These are phyloP conservation scores for Hypotaenidia okinawae DNA, from an alignment of 2,797 vertebrate species.

Conservation along the genomic window DNA sequence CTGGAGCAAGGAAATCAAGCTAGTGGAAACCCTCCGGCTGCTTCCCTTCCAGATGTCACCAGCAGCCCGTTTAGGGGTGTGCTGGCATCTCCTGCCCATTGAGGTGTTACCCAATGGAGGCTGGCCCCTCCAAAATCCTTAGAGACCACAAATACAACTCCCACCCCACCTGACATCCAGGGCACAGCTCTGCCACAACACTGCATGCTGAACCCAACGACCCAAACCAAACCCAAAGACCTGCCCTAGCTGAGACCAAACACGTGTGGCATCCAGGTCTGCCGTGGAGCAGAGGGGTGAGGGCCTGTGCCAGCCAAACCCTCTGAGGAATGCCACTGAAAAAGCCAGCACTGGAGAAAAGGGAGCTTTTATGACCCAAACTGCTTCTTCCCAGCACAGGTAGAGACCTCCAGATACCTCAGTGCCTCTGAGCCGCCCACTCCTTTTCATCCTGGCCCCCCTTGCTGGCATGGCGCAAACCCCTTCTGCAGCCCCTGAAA, in stretches of 20 bases:
- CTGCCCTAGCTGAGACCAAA: neutral
- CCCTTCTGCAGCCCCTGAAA: neutral
- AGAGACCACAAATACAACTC: neutral
- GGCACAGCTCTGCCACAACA: neutral
- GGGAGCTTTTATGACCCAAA: neutral
- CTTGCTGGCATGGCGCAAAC: neutral
- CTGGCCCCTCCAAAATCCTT: neutral
- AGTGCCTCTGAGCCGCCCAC: neutral
- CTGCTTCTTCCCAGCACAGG: neutral
- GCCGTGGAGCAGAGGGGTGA: neutral
- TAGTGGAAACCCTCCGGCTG: neutral
- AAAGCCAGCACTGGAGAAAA: neutral
- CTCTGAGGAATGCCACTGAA: accelerated
- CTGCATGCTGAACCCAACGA: accelerated
- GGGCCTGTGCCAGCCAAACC: neutral
- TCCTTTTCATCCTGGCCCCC: neutral
- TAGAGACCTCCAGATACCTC: neutral
- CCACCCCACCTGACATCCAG: neutral
- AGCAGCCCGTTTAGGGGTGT: neutral
- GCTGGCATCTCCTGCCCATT: neutral
- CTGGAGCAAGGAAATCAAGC: neutral
- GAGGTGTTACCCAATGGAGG: neutral
- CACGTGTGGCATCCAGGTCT: accelerated
- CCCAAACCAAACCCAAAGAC: neutral
- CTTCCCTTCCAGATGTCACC: neutral